These are phyloP conservation scores for Ancistrus triradiatus DNA, from an alignment of 2,113 vertebrate genomes.

Conservation along the genomic window DNA sequence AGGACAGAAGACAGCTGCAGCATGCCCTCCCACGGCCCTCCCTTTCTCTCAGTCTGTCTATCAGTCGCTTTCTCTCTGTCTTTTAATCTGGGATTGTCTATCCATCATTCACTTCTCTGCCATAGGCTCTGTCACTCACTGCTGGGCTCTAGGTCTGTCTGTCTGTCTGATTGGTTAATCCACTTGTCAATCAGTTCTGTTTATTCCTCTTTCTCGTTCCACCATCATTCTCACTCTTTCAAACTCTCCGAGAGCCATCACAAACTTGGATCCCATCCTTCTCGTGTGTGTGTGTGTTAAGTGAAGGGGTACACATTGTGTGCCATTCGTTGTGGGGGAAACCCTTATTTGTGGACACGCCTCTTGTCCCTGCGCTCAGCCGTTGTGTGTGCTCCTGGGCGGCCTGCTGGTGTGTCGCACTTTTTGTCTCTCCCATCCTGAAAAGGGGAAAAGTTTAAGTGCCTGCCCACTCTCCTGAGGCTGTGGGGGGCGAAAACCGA, in stretches of 20 bases:
- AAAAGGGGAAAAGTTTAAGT: conserved; percentile 78
- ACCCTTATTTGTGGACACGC: conserved; percentile 39
- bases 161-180: no score
- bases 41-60: conserved; percentile 37
- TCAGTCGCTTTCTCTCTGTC: conserved; percentile 40
- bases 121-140: conserved; percentile 5
- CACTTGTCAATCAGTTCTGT: no score
- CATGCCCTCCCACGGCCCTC: conserved; percentile 49
- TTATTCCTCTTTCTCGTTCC: no score
- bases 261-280: no score
- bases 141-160: conserved; percentile 11
- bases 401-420: conserved; percentile 61
- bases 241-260: no score
- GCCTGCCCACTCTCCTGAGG: conserved; percentile 61
- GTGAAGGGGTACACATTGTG: conserved; percentile 68
- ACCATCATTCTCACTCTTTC: no score
- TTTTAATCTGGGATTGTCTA: conserved; percentile 44
- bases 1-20: conserved; percentile 92
- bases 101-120: conserved; percentile 33
- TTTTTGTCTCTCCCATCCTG: conserved; percentile 68
- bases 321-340: conserved; percentile 63
- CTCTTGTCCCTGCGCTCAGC: conserved; percentile 65
- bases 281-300: conserved; percentile 10
- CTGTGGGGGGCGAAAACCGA: conserved; percentile 57
- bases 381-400: conserved; percentile 55